phyloP scores from a whole-genome alignment of 2,888 invertebrate species.

The Drosophila rellima region DNA sequence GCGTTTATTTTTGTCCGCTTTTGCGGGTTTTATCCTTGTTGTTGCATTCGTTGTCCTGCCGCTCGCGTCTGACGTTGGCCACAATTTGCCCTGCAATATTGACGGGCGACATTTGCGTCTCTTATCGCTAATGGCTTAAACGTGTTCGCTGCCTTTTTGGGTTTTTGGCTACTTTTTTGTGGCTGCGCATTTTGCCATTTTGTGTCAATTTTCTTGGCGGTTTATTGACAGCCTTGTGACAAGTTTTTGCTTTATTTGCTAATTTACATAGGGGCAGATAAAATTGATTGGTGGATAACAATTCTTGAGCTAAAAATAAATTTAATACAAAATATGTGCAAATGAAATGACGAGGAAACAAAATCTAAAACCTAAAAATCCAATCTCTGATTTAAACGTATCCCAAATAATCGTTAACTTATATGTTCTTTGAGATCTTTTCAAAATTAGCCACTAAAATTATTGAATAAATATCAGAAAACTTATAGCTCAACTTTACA shows the following conservation, averaged over 20 bases:
- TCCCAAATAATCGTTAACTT: too few relatives aligned
- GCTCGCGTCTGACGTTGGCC: constrained; percentile 34
- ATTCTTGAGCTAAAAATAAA: constrained; percentile 6
- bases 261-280: constrained; percentile 16
- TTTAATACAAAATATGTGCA: neutral
- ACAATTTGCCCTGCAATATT: constrained; percentile 53
- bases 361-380: neutral
- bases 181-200: constrained; percentile 24
- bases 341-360: neutral
- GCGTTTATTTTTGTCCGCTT: constrained; percentile 32
- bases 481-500: too few relatives aligned
- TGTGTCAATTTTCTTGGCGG: constrained; percentile 42
- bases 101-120: constrained; percentile 67
- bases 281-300: constrained; percentile 12
- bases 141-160: constrained; percentile 63
- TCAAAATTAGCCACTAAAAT: too few relatives aligned
- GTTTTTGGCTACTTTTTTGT: constrained; percentile 28
- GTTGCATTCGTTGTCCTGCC: constrained; percentile 23
- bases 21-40: constrained; percentile 26
- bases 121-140: constrained; percentile 74
- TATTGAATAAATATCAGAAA: too few relatives aligned
- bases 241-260: constrained; percentile 2
- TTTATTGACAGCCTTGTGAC: constrained; percentile 50
- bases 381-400: neutral
- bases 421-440: too few relatives aligned